phyloP scores from a whole-genome alignment of 2,888 invertebrate genomes.

The Colostygia pectinataria region DNA sequence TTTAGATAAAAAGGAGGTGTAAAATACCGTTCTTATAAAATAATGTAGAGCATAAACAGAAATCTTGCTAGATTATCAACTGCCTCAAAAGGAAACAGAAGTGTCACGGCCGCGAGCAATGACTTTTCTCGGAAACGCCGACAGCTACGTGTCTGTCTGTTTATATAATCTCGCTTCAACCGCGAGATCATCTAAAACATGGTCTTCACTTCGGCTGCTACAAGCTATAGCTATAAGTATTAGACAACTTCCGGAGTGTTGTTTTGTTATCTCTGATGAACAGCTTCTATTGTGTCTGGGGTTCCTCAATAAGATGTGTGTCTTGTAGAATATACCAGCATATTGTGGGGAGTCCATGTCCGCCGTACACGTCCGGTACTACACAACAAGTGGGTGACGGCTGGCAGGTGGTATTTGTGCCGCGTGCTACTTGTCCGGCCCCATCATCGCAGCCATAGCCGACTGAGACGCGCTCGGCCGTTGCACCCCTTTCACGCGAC shows the following conservation, averaged over 20 bases:
- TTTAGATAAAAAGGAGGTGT: too few relatives aligned
- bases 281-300: conserved; percentile 14
- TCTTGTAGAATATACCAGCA: too few relatives aligned
- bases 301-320: conserved; percentile 35
- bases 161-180: conserved; percentile 30
- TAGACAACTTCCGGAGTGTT: conserved; percentile 25
- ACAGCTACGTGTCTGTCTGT: conserved; percentile 11
- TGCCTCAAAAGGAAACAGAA: conserved; percentile 39
- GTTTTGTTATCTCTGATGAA: conserved; percentile 21
- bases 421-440: conserved; percentile 63
- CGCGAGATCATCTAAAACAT: conserved; percentile 32
- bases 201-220: conserved; percentile 13
- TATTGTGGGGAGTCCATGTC: conserved; percentile 64
- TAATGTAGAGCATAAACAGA: conserved; percentile 31
- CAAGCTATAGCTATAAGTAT: conserved; percentile 18
- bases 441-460: conserved; percentile 42
- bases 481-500: conserved; percentile 79
- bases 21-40: not conserved
- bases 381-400: conserved; percentile 61
- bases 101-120: conserved; percentile 50
- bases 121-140: conserved; percentile 40
- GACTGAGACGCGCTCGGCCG: conserved; percentile 65
- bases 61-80: conserved; percentile 31
- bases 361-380: conserved; percentile 63
- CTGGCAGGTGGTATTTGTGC: conserved; percentile 70